Percentiles rank a stretch among this genome's conserved stretches.
These are phyloP conservation scores for Acleris holmiana DNA, from an alignment of 2,888 invertebrate species.

Conservation along the genomic window DNA sequence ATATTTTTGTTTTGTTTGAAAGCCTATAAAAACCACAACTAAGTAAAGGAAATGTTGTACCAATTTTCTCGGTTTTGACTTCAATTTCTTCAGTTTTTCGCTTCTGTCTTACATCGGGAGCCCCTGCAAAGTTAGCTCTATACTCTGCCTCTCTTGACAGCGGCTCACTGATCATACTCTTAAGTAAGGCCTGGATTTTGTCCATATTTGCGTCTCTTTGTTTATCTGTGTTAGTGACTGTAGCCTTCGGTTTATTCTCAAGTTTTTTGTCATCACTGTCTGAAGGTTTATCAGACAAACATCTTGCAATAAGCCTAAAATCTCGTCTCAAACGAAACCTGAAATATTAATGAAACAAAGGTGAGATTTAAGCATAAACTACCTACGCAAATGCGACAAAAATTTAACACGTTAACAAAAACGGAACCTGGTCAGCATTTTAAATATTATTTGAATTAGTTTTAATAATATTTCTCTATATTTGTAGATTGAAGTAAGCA, in stretches of 20 bases:
- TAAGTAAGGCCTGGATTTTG: conserved; percentile 73
- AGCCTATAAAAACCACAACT: no score
- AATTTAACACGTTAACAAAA: conserved; percentile 12
- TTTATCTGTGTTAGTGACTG: conserved; percentile 45
- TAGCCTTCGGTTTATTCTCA: conserved; percentile 47
- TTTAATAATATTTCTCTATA: neutral
- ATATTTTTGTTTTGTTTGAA: no score
- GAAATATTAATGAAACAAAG: conserved; percentile 40
- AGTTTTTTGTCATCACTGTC: conserved; percentile 59
- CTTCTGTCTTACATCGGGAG: conserved; percentile 60
- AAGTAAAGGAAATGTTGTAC: conserved; percentile 46
- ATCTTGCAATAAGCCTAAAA: conserved; percentile 56
- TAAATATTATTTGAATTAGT: conserved; percentile 1
- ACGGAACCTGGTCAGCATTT: conserved; percentile 52
- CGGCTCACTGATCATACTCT: conserved; percentile 71
- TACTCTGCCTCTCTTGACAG: conserved; percentile 70
- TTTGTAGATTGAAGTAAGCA: neutral
- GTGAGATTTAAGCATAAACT: conserved; percentile 44
- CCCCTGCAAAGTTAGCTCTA: conserved; percentile 64
- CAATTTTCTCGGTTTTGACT: conserved; percentile 70
- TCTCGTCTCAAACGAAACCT: conserved; percentile 56
- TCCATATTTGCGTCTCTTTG: conserved; percentile 59
- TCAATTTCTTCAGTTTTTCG: conserved; percentile 57
- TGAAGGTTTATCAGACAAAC: conserved; percentile 61
- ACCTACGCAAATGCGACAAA: conserved; percentile 39